Evolutionary conservation across 2,888 invertebrate genomes (phyloP), one percentile per base, ranked within the genome.

Genomic region (Rosalia funebris): DNA sequence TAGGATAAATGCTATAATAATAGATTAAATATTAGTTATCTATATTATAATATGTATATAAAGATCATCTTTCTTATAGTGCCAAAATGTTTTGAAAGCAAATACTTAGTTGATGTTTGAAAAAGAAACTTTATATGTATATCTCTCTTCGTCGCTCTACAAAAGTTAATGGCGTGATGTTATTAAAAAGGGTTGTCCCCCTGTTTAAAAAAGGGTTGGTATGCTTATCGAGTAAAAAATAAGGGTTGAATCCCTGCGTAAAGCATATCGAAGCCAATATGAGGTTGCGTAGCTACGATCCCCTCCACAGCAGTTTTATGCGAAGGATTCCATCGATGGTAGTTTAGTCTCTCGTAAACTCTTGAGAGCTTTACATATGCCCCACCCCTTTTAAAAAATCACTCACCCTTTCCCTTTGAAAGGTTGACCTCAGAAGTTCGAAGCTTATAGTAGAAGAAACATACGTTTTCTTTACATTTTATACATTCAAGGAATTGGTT

Each of bases 321-420:
- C 63, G 60, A 63, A 65, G 60, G 61, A 63, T 47, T 57, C 52
- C 57, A 46, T 57, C 47, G 59, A 32, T 52, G 52, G 55, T 48
- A 46, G 54, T 61, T 61, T 58, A 60, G 66, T 63, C 57, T 42
- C 59, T 58, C 57, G 56, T 59, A 66, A 66, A 69, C 67, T 64
- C 67, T 68, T 68, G 66, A 52, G 69, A 68, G 72, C 71, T 75
- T 75, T 75, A 71, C 71, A 74, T 72, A 74, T 74, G 74, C 75
- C 75, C 75, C 76, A 75, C 76, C 76, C 75, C 74, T 76, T 75
- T 74, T 53, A 62, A 54, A 45, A 45, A 54, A 48, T 19, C 20
- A 11, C 20, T 47, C 52, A 58, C 58, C 58, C 58, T 50, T 58
- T 58, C 44, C 32, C 5, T 52, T 44, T n/a, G 16, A 11, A 52